A percentile compares a stretch with the other conserved stretches of the same genome.
These are phyloP conservation scores for Luffia ferchaultella DNA, from an alignment of 2,888 invertebrate genomes.

Conservation along the genomic window DNA sequence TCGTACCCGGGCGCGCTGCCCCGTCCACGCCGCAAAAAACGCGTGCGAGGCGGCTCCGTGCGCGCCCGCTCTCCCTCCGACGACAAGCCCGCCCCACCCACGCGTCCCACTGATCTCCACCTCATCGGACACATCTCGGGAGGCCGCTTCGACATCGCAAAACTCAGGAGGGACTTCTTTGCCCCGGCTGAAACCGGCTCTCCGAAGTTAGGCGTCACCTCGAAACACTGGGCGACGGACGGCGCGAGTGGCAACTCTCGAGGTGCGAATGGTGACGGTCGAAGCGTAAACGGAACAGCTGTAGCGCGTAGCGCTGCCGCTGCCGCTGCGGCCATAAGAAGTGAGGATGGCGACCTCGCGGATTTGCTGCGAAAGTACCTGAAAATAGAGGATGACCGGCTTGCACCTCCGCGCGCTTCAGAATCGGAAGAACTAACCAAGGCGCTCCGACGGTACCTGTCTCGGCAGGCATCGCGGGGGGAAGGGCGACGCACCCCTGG, in stretches of 20 bases:
- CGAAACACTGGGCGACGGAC: conserved; percentile 6
- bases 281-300: neutral
- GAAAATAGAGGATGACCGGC: conserved; percentile 60
- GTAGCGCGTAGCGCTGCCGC: conserved; percentile 32
- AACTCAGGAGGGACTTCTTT: conserved; percentile 73
- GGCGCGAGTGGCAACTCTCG: no score
- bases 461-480: conserved; percentile 39
- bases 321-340: conserved; percentile 20
- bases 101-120: conserved; percentile 51
- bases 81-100: conserved; percentile 55
- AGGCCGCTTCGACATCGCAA: conserved; percentile 74
- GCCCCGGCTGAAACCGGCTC: conserved; percentile 35
- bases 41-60: conserved; percentile 73
- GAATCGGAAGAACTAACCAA: conserved; percentile 72
- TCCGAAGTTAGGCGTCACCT: conserved; percentile 9
- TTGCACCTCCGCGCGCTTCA: conserved; percentile 40
- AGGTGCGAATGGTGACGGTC: neutral
- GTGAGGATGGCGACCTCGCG: conserved; percentile 58
- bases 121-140: conserved; percentile 60
- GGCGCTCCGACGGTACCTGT: conserved; percentile 68
- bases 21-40: conserved; percentile 61
- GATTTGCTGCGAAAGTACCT: conserved; percentile 74
- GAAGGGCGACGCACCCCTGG: conserved; percentile 16
- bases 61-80: conserved; percentile 73
- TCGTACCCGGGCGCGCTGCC: conserved; percentile 81